Conservation (phyloP, 2,797 vertebrate species). For the Simalia tracyae region DNA sequence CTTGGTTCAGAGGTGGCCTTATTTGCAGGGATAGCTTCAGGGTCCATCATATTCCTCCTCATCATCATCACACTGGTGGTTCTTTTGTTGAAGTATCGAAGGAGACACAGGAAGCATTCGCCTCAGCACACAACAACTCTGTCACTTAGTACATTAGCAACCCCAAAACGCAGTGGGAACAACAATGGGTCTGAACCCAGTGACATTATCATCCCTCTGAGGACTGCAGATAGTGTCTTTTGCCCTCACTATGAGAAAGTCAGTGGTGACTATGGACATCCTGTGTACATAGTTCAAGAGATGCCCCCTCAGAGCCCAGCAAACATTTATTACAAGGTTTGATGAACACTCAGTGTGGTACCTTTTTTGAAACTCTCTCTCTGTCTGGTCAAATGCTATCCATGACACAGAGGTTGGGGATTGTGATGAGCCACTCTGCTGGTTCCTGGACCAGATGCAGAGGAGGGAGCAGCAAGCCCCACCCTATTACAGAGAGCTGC, state of each 20-base stretch:
- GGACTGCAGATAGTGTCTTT: conserved; percentile 99
- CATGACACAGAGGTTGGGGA: conserved; percentile 52
- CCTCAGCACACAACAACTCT: conserved; percentile 91
- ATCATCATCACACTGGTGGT: conserved; percentile 98
- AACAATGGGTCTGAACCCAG: conserved; percentile 98
- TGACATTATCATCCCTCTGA: conserved; percentile 98
- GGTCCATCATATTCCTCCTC: conserved; percentile 96
- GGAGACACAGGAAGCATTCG: conserved; percentile 96
- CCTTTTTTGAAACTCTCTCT: conserved; percentile 61
- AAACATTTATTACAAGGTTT: conserved; percentile 99
- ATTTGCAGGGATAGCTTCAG: conserved; percentile 94
- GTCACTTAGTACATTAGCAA: conserved; percentile 96
- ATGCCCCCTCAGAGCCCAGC: conserved; percentile 98
- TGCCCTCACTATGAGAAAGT: conserved; percentile 99
- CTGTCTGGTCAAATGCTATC: conserved; percentile 76
- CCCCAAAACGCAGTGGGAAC: conserved; percentile 92
- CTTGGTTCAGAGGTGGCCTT: conserved; percentile 95
- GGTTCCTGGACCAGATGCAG: conserved; percentile 71
- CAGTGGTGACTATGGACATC: conserved; percentile 98
- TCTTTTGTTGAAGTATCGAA: conserved; percentile 93
- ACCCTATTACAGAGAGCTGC: conserved; percentile 68
- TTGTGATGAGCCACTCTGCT: conserved; percentile 72
- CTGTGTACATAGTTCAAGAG: conserved; percentile 98
- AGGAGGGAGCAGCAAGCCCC: conserved; percentile 53
- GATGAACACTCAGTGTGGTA: conserved; percentile 72